These are phyloP conservation scores for Gnatocerus cornutus DNA, from an alignment of 2,888 invertebrate species.

Conservation along the genomic window DNA sequence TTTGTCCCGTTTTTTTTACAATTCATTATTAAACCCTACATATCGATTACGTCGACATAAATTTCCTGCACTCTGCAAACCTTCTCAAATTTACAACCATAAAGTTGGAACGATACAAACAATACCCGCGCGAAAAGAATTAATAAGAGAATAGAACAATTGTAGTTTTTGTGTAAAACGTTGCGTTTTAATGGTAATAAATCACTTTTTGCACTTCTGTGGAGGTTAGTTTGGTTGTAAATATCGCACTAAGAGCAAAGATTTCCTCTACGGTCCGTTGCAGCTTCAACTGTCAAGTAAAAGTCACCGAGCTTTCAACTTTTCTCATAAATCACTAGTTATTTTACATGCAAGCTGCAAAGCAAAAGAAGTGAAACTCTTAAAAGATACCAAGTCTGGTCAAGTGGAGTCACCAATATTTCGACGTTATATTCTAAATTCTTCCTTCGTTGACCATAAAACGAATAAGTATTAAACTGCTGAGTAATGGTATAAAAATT, in stretches of 20 bases:
- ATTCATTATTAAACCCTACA: constrained; percentile 17
- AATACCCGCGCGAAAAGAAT: constrained; percentile 7
- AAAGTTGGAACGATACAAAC: constrained; percentile 1
- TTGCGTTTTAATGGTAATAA: background rate
- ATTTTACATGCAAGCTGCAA: background rate
- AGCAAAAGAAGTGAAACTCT: background rate
- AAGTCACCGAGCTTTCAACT: constrained; percentile 4
- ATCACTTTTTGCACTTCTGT: background rate
- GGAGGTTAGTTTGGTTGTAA: constrained; percentile 4
- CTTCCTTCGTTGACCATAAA: constrained; percentile 2
- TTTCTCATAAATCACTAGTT: constrained; percentile 4
- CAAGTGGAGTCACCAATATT: background rate
- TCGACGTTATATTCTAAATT: background rate
- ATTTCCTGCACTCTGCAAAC: background rate
- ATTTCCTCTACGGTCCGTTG: background rate
- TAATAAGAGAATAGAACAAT: constrained; percentile 4
- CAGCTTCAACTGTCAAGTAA: constrained; percentile 2
- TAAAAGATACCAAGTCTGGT: background rate
- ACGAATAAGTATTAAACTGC: background rate
- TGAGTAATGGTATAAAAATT: constrained; percentile 2
- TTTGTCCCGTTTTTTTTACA: constrained; percentile 21
- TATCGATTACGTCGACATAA: constrained; percentile 17
- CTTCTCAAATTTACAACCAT: constrained; percentile 3
- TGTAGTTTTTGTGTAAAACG: too few species aligned
- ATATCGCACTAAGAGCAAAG: constrained; percentile 2